Conservation (phyloP, 2,113 vertebrate species). For the cattle (Bos taurus) region DNA sequence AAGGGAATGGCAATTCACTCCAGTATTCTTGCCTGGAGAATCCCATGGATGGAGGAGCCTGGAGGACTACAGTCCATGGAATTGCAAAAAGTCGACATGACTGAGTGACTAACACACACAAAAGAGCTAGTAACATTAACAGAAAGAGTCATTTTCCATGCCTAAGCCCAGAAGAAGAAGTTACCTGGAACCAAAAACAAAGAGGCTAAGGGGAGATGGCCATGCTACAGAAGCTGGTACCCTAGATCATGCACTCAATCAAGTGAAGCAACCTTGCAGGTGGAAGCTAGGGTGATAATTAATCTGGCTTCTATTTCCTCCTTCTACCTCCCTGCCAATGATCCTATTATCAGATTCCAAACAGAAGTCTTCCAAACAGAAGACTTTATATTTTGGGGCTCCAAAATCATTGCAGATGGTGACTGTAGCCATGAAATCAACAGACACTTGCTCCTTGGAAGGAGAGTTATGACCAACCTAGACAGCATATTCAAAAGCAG, state of each 20-base stretch:
- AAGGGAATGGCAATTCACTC: background rate
- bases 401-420: background rate
- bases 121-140: background rate
- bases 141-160: background rate
- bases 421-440: background rate
- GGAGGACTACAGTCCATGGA: background rate
- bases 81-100: background rate
- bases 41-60: background rate
- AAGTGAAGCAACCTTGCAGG: background rate
- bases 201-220: background rate
- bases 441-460: background rate
- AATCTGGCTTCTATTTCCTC: background rate
- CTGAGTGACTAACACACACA: background rate
- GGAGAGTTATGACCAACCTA: background rate
- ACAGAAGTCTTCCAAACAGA: background rate
- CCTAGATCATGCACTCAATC: background rate
- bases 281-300: background rate
- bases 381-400: background rate
- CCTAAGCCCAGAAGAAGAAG: background rate
- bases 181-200: background rate
- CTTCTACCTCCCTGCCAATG: accelerated
- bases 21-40: background rate
- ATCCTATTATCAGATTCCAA: background rate
- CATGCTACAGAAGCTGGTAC: accelerated
- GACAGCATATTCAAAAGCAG: background rate